Conservation (phyloP, 2,113 vertebrate species). For the Myotis yumanensis region DNA sequence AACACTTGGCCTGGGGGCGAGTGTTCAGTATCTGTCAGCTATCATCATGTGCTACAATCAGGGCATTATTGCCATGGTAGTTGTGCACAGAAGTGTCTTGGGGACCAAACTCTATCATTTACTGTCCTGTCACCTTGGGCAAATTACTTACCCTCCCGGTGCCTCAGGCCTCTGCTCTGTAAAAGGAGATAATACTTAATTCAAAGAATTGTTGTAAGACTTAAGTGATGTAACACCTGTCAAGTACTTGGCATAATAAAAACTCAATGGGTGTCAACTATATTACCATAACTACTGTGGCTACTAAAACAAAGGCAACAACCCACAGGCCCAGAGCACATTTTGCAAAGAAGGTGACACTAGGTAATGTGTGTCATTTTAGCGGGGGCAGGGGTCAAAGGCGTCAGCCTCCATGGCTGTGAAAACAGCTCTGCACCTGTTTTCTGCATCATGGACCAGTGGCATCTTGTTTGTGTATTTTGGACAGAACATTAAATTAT, state of each 20-base stretch:
- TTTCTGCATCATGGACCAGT: background rate
- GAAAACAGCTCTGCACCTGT: slow-evolving; percentile 65
- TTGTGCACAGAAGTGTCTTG: background rate
- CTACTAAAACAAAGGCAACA: background rate
- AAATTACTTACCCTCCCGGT: background rate
- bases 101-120: background rate
- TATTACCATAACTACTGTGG: background rate
- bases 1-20: background rate
- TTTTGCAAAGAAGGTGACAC: background rate
- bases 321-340: background rate
- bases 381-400: slow-evolving; percentile 29
- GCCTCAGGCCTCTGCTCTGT: background rate
- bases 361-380: background rate
- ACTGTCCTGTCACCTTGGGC: background rate
- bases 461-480: slow-evolving; percentile 60
- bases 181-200: background rate
- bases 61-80: too few relatives aligned
- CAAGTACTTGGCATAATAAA: background rate
- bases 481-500: slow-evolving; percentile 56
- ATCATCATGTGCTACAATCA: background rate
- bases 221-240: background rate
- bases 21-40: background rate
- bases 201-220: background rate
- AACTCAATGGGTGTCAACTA: background rate
- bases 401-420: background rate